Base-by-base conservation (phyloP, 2,113 vertebrate species). In the Cyprinodon tularosa region DNA sequence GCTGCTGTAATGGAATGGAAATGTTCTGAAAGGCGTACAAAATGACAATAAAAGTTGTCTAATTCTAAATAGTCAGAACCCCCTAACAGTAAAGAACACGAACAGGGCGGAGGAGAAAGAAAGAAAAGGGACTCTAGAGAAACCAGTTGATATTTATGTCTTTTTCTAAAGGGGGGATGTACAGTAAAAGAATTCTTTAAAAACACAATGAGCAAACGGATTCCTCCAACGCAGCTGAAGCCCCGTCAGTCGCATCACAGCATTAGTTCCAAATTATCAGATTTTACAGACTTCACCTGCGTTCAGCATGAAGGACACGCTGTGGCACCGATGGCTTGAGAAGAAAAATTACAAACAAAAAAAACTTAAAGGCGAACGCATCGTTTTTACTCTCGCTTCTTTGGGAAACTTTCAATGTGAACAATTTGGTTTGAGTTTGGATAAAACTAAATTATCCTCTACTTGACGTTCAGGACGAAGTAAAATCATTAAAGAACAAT, bases 261-360 rank as follows among this genome's bases (percentile, higher is more conserved):
- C 39, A 45, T 39, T 36, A 53, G 17, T 53, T 61, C 53, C 75
- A 62, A 66, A 62, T n/a, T 62, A 67, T 48, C 50, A 70, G 68
- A 78, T 77, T 71, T 68, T 59, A 71, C 68, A 65, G 39, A 45
- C 38, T 61, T 71, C 8, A n/a, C 20, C n/a, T 45, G 12, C 37
- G 36, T 57, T 65, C 9, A 64, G 14, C 64, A 61, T 20, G 66
- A 0, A 50, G 45, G 48, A 50, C 39, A 57, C 20, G 15, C 50
- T 12, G 20, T 6, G n/a, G 50, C 44, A 81, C 59, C 62, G 10
- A 53, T n/a, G 15, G 59, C 38, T 38, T 42, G 22, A 45, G 62
- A 74, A 79, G 38, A 57, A n/a, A 57, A 57, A 57, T 7, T 20
- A 11, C 29, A 38, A 9, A 17, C 29, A 29, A 29, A 29, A 29